Conservation (phyloP, 2,113 vertebrate genomes). For the Pao palembangensis region DNA sequence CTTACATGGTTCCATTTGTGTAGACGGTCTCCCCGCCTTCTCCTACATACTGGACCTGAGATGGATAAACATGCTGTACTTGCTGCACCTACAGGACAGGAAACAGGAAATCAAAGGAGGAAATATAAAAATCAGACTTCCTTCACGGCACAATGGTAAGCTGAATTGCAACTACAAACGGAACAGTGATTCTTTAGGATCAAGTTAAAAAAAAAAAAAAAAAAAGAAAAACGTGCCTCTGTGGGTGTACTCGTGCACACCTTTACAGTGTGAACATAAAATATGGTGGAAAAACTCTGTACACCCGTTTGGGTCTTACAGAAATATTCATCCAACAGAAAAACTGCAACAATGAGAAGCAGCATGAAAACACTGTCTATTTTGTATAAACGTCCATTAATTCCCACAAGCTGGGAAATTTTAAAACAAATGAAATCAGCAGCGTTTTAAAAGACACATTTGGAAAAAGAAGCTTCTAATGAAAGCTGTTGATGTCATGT, state of each 20-base stretch:
- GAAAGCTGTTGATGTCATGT: background rate
- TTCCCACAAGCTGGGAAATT: background rate
- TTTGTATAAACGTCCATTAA: background rate
- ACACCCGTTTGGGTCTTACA: constrained; percentile 17
- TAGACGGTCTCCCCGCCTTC: constrained; percentile 91
- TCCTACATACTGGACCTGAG: constrained; percentile 91
- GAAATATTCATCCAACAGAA: background rate
- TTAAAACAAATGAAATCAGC: background rate
- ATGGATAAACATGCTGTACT: constrained; percentile 88
- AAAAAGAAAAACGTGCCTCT: background rate
- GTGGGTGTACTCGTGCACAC: constrained; percentile 1
- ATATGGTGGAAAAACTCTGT: constrained; percentile 20
- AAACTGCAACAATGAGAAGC: background rate
- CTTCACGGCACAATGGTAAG: background rate
- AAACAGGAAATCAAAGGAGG: constrained; percentile 18
- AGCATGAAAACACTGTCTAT: background rate
- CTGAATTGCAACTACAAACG: background rate
- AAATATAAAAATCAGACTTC: background rate
- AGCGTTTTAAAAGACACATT: background rate
- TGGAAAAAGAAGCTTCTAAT: constrained; percentile 6
- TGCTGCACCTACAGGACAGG: constrained; percentile 80
- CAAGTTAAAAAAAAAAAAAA: background rate
- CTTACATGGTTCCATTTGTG: constrained; percentile 94
- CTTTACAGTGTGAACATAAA: constrained; percentile 4
- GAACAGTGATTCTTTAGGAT: background rate